Evolutionary conservation across 2,797 vertebrate genomes (phyloP).

Genomic region (Sardinella longiceps): DNA sequence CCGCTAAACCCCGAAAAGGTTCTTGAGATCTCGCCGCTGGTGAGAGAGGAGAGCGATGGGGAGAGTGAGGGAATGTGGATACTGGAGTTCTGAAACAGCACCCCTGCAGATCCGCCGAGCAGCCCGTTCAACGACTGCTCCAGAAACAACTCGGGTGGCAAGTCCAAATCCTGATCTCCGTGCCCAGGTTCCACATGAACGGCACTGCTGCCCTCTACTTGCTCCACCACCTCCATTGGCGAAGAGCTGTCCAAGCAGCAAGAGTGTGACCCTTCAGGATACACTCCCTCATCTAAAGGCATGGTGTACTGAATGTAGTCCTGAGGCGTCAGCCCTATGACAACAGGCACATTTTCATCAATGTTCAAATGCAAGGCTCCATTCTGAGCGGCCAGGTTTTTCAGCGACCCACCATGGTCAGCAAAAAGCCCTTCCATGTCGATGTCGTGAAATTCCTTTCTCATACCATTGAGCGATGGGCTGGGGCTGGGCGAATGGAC

Average conservation of each 20-base stretch:
- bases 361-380: constrained; percentile 91
- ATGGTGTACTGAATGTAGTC: constrained; percentile 99
- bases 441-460: constrained; percentile 91
- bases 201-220: constrained; percentile 71
- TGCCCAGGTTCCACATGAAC: constrained; percentile 82
- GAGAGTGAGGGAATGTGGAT: constrained; percentile 86
- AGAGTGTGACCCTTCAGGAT: constrained; percentile 89
- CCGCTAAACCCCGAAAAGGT: constrained; percentile 85
- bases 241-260: constrained; percentile 90
- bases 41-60: constrained; percentile 89
- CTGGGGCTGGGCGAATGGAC: constrained; percentile 91
- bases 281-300: constrained; percentile 99
- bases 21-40: constrained; percentile 85
- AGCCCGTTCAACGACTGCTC: constrained; percentile 86
- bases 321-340: constrained; percentile 94
- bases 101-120: constrained; percentile 83
- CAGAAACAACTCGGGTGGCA: constrained; percentile 88
- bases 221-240: constrained; percentile 93
- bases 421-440: constrained; percentile 87
- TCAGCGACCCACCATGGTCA: constrained; percentile 81
- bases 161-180: constrained; percentile 81
- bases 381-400: constrained; percentile 83
- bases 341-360: constrained; percentile 95
- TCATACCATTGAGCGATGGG: constrained; percentile 89
- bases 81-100: constrained; percentile 88